Evolutionary conservation across 2,113 vertebrate genomes (phyloP).

Genomic region (Isichthys henryi): DNA sequence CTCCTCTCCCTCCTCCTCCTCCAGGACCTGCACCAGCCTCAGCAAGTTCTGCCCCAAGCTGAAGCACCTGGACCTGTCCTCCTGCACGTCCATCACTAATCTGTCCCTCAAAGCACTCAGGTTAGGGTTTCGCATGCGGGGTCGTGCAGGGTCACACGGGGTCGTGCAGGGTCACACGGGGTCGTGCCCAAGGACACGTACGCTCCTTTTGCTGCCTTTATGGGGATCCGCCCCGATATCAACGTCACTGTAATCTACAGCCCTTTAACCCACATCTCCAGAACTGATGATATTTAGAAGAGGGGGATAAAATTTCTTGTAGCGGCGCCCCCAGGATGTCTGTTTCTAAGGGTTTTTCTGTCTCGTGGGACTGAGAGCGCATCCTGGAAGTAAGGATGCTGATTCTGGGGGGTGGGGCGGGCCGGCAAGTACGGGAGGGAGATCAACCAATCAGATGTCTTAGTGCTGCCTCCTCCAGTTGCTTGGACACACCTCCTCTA

Average conservation of each 20-base stretch:
- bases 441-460: neutral
- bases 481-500: too few relatives aligned
- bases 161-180: neutral
- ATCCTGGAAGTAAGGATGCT: neutral
- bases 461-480: neutral
- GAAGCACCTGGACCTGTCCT: slow-evolving; percentile 89
- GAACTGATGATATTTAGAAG: neutral
- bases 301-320: neutral
- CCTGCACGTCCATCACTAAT: slow-evolving; percentile 97
- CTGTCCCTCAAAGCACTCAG: slow-evolving; percentile 95
- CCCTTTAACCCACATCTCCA: neutral
- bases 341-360: neutral
- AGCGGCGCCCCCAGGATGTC: neutral
- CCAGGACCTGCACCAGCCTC: slow-evolving; percentile 91
- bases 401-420: neutral
- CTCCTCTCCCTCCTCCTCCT: neutral
- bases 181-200: neutral
- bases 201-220: neutral
- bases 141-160: neutral
- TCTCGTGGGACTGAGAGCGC: neutral
- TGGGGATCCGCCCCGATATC: neutral
- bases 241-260: neutral
- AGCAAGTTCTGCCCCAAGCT: slow-evolving; percentile 98
- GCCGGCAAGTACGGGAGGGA: neutral
- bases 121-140: slow-evolving; percentile 46